phyloP scores from a whole-genome alignment of 2,113 vertebrate genomes.

The Isichthys henryi region DNA sequence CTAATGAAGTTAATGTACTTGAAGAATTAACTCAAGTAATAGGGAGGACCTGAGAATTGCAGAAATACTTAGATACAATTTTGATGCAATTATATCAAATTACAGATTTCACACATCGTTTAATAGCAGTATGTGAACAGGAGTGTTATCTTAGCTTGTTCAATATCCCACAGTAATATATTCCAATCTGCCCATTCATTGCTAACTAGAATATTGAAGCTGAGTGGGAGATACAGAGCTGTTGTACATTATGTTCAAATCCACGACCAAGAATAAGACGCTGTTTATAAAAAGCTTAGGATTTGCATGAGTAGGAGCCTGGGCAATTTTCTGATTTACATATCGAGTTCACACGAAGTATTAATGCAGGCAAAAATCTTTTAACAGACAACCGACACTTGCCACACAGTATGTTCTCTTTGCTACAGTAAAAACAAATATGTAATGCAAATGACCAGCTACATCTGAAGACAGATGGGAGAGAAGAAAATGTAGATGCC shows the following conservation, averaged over 20 bases:
- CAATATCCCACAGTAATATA: not conserved
- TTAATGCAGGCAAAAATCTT: slow-evolving; percentile 4
- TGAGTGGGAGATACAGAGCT: slow-evolving; percentile 7
- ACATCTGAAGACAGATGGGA: slow-evolving; percentile 6
- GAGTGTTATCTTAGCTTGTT: not conserved
- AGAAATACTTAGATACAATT: not conserved
- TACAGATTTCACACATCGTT: not conserved
- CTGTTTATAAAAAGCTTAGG: not conserved
- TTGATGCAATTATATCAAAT: not conserved
- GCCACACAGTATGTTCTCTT: not conserved
- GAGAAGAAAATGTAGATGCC: slow-evolving; percentile 11
- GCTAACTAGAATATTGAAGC: not conserved
- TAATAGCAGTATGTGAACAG: not conserved
- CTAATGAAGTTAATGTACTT: not conserved
- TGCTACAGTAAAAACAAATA: slow-evolving; percentile 14
- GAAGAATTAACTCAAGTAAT: not conserved
- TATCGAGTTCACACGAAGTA: not conserved
- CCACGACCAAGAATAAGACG: not conserved
- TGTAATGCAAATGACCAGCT: slow-evolving; percentile 11
- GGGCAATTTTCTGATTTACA: slow-evolving; percentile 7
- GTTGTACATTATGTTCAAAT: not conserved
- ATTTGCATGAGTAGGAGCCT: slow-evolving; percentile 9
- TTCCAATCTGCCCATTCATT: slow-evolving; percentile 2
- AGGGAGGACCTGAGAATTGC: not conserved
- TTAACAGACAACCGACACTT: slow-evolving; percentile 16